A percentile compares a stretch with the other conserved stretches of the same genome.
Conservation (phyloP, 2,797 vertebrate species). For the Tauraco hartlaubi region DNA sequence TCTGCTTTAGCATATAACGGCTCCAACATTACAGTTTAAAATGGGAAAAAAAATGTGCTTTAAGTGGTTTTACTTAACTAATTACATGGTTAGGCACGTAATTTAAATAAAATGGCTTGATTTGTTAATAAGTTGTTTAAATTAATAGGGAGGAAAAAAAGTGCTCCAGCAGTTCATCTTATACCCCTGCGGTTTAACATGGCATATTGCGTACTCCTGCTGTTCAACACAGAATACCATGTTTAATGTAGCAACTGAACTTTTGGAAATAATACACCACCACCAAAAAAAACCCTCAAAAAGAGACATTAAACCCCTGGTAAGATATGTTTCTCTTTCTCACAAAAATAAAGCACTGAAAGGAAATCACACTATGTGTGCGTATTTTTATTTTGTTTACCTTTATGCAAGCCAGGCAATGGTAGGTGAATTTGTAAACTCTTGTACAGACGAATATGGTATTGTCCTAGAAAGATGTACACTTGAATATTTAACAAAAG, state of each 20-base stretch:
- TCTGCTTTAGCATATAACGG: neutral
- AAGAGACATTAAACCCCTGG: neutral
- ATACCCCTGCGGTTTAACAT: neutral
- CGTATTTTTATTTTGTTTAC: conserved; percentile 22
- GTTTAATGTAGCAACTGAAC: neutral
- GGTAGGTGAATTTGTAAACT: conserved; percentile 79
- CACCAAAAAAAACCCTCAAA: neutral
- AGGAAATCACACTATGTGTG: neutral
- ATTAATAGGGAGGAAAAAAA: neutral
- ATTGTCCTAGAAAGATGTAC: conserved; percentile 84
- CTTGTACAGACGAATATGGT: conserved; percentile 83
- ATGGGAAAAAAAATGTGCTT: conserved; percentile 44
- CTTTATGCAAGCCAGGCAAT: conserved; percentile 33
- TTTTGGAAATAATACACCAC: neutral
- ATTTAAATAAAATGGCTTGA: conserved; percentile 39
- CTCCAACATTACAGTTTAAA: neutral
- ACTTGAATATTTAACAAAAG: conserved; percentile 87
- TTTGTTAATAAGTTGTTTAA: conserved; percentile 64
- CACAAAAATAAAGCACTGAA: neutral
- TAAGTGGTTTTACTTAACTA: conserved; percentile 56
- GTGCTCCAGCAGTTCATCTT: neutral
- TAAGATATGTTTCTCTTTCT: neutral
- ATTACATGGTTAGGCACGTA: conserved; percentile 33
- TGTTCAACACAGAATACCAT: neutral
- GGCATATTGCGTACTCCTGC: neutral